Conservation (phyloP, 2,113 vertebrate genomes). For the Ceyx melanurus region DNA sequence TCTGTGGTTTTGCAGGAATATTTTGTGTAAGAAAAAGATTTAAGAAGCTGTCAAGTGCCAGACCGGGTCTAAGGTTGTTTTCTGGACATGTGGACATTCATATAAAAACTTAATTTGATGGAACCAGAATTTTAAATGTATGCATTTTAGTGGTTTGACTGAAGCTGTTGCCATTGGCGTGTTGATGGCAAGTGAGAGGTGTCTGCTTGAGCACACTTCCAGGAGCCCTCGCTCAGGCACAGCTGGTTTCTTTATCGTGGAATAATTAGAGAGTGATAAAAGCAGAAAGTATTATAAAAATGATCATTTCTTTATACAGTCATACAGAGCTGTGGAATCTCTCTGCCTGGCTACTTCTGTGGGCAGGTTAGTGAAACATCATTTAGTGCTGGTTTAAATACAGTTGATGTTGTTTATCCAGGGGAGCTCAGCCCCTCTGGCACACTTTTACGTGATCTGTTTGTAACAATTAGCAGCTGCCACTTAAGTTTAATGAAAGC, state of each 20-base stretch:
- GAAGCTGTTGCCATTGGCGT: rapidly evolving
- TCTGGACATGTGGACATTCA: not conserved
- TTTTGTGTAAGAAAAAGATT: not conserved
- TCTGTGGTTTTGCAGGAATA: not conserved
- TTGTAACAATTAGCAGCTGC: not conserved
- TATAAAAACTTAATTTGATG: not conserved
- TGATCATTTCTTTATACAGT: not conserved
- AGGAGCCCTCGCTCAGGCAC: not conserved
- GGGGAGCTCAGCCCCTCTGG: not conserved
- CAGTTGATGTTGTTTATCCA: not conserved
- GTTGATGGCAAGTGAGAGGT: not conserved
- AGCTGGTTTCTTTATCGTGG: not conserved
- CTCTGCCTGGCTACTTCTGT: not conserved
- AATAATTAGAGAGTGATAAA: not conserved
- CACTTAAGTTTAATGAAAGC: not conserved
- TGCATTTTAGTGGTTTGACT: no score
- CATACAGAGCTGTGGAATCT: not conserved
- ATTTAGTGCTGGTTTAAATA: not conserved
- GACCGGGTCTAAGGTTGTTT: not conserved
- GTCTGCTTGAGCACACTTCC: no score
- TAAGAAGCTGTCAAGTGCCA: not conserved
- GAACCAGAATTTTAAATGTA: not conserved
- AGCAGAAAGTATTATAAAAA: not conserved
- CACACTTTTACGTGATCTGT: not conserved
- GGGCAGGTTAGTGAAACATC: not conserved